Evolutionary conservation across 1,140 invertebrate species (phyloP), one percentile per base, ranked within the genome.

Genomic region (Trissolcus basalis): DNA sequence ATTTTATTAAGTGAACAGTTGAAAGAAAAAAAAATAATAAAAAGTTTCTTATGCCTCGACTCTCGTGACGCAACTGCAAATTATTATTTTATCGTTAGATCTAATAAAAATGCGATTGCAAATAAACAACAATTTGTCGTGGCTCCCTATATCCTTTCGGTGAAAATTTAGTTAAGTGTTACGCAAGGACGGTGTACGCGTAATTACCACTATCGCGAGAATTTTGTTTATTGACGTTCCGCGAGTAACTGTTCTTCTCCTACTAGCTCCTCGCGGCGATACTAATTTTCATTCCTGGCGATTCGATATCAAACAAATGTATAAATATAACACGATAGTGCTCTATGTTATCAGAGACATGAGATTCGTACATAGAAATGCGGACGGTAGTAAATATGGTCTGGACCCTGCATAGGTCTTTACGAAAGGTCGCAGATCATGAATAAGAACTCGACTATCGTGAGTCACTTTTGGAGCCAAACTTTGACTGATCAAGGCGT

Each of bases 291-390:
- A 75, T 68, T 75, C 49, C 43, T 48, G 19, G 43, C 59, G 64
- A 69, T 69, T 64, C 48, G 64, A 69, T 75, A 69, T 64, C 72
- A 64, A 75, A 69, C 63, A 77, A 72, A 72, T 68, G 60, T 67
- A 67, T 64, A 77, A 77, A 70, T 70, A 82, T 80, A 80, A 80
- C 77, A 54, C 67, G 75, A 76, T 70, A 69, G 64, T n/a, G 41
- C 12, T 69, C 58, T 69, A 75, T 69, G 64, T 75, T 75, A 69
- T 75, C 72, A 63, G 48, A 43, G 64, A 75, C 69, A 72, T 70
- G 74, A 79, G 67, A 74, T 70, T 76, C 73, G 59, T 54, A 61
- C 55, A 36, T 64, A 72, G 64, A 65, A 67, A 79, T 64, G 32
- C 45, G 67, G 63, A 70, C 77, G 65, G 39, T 51, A 70, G 73